Percentiles rank a stretch among this genome's conserved stretches.
phyloP scores from a whole-genome alignment of 2,113 vertebrate genomes.

The Ceratotherium simum region DNA sequence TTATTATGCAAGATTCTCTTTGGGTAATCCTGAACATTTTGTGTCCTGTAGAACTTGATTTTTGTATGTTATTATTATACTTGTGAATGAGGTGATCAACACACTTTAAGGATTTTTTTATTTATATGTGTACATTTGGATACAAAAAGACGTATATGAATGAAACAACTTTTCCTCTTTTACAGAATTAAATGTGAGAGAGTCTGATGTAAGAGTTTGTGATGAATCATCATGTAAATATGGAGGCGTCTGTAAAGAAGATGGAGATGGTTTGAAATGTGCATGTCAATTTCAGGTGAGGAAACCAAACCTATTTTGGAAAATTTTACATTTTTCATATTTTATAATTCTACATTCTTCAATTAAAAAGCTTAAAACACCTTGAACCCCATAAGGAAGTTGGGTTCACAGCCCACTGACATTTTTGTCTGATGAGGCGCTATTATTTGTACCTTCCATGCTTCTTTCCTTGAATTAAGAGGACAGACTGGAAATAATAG shows the following conservation, averaged over 20 bases:
- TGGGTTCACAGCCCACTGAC: not conserved
- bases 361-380: not conserved
- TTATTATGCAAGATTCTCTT: not conserved
- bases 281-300: slow-evolving; percentile 97
- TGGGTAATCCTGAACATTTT: not conserved
- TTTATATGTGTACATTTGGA: not conserved
- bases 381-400: not conserved
- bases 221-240: slow-evolving; percentile 95
- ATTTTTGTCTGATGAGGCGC: not conserved
- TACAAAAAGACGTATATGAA: not conserved
- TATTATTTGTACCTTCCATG: slow-evolving; percentile 13
- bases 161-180: slow-evolving; percentile 65
- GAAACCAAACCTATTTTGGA: slow-evolving; percentile 49
- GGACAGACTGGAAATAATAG: not conserved
- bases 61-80: slow-evolving; percentile 8
- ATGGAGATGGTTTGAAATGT: slow-evolving; percentile 94
- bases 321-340: not conserved
- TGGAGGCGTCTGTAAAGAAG: slow-evolving; percentile 95
- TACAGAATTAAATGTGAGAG: slow-evolving; percentile 93
- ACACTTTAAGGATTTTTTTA: slow-evolving; percentile 34
- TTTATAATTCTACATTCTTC: slow-evolving; percentile 7
- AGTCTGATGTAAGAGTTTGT: slow-evolving; percentile 92
- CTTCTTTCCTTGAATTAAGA: not conserved
- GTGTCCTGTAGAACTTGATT: not conserved
- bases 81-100: not conserved